These are phyloP conservation scores for Pituophis catenifer DNA, from an alignment of 2,113 vertebrate genomes.

Conservation along the genomic window DNA sequence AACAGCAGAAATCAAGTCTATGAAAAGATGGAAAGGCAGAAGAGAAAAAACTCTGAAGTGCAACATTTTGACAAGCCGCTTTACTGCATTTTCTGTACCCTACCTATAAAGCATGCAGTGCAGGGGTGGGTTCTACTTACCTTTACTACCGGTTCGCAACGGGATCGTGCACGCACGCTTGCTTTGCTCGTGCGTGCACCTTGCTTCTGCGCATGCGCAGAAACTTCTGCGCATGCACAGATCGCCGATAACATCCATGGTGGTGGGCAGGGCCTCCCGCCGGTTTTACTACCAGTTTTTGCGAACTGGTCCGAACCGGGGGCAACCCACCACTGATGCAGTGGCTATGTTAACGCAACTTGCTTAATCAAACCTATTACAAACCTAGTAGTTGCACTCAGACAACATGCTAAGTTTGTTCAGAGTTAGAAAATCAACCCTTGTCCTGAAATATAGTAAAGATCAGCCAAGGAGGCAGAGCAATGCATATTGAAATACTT, in stretches of 20 bases:
- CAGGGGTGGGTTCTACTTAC: no score
- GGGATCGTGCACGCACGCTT: no score
- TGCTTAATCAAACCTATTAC: background rate
- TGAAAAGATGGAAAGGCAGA: background rate
- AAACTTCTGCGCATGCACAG: no score
- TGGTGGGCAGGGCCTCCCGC: no score
- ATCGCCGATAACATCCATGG: no score
- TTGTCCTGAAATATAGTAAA: background rate
- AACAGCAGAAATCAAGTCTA: background rate
- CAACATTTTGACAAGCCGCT: no score
- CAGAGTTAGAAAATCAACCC: background rate
- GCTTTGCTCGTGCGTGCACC: no score
- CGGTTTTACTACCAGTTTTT: no score
- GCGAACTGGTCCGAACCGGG: no score
- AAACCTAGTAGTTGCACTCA: background rate
- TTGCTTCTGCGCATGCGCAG: no score
- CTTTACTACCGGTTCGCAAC: no score
- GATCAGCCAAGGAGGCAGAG: background rate
- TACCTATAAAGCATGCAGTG: background rate
- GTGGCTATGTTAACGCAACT: background rate
- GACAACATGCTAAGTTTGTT: background rate
- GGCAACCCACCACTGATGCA: background rate
- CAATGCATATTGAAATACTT: background rate
- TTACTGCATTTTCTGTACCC: background rate
- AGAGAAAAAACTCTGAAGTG: background rate